Evolutionary conservation across 2,113 vertebrate species (phyloP).

Genomic region (Panthera tigris): DNA sequence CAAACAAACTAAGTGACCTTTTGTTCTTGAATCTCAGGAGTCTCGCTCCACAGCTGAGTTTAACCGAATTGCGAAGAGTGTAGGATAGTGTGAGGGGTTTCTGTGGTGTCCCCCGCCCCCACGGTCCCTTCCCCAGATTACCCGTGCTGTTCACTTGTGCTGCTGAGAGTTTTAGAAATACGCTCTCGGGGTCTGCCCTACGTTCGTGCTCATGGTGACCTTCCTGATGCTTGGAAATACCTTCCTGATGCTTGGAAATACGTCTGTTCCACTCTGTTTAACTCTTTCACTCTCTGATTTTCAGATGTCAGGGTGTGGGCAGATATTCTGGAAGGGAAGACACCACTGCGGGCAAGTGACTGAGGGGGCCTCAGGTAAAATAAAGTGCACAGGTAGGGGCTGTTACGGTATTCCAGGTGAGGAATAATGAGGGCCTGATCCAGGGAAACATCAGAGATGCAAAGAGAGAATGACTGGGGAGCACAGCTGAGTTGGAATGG

Average conservation of each 20-base stretch:
- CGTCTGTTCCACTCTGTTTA: background rate
- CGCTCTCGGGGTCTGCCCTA: background rate
- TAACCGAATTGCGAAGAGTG: rapidly evolving
- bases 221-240: background rate
- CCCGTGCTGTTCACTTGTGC: too few species aligned
- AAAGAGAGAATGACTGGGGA: background rate
- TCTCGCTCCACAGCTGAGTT: background rate
- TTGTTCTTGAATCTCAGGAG: background rate
- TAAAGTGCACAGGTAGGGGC: background rate
- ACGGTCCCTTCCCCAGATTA: background rate
- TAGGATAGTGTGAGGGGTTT: rapidly evolving
- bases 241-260: background rate
- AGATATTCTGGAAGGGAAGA: background rate
- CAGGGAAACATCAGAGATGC: background rate
- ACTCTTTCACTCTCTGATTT: background rate
- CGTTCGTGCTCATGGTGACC: background rate
- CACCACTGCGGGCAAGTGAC: background rate
- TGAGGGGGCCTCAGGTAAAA: background rate
- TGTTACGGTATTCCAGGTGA: background rate
- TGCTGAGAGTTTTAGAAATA: background rate
- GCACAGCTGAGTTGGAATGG: background rate
- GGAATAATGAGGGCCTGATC: background rate
- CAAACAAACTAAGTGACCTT: background rate
- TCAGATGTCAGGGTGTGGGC: background rate
- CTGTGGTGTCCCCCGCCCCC: background rate